Conservation (phyloP, 2,113 vertebrate genomes). For the Ancistrus triradiatus region DNA sequence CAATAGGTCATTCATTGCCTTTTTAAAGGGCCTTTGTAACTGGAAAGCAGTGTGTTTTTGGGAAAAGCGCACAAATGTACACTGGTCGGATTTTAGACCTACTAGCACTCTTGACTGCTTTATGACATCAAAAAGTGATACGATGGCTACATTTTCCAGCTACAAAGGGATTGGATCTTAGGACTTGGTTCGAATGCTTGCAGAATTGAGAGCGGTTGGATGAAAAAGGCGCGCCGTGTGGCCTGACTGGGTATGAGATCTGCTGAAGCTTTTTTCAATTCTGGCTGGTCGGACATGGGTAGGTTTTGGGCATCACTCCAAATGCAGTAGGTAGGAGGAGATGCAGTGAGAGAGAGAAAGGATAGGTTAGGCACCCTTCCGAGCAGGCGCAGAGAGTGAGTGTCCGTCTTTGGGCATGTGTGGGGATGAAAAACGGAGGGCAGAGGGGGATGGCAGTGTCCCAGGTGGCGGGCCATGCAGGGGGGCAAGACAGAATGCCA, state of each 20-base stretch:
- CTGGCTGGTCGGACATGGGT: not conserved
- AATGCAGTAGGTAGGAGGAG: not conserved
- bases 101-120: too few relatives aligned
- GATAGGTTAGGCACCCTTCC: not conserved
- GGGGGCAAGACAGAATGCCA: constrained; percentile 49
- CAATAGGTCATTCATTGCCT: too few relatives aligned
- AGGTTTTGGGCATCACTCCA: not conserved
- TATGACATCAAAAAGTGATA: not conserved
- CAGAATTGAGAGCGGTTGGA: not conserved
- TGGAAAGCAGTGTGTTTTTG: too few relatives aligned
- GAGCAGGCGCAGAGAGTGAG: constrained; percentile 37
- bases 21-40: too few relatives aligned
- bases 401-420: not conserved
- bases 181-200: not conserved
- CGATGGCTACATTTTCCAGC: not conserved
- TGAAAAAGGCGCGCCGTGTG: too few relatives aligned
- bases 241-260: too few relatives aligned
- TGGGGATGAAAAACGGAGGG: constrained; percentile 33
- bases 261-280: not conserved
- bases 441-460: constrained; percentile 34
- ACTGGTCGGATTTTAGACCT: too few relatives aligned
- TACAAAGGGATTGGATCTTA: constrained; percentile 11
- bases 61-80: too few relatives aligned
- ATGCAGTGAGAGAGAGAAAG: not conserved
- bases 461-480: constrained; percentile 55